Conservation (phyloP, 1,140 invertebrate species). For the Megalopta genalis region DNA sequence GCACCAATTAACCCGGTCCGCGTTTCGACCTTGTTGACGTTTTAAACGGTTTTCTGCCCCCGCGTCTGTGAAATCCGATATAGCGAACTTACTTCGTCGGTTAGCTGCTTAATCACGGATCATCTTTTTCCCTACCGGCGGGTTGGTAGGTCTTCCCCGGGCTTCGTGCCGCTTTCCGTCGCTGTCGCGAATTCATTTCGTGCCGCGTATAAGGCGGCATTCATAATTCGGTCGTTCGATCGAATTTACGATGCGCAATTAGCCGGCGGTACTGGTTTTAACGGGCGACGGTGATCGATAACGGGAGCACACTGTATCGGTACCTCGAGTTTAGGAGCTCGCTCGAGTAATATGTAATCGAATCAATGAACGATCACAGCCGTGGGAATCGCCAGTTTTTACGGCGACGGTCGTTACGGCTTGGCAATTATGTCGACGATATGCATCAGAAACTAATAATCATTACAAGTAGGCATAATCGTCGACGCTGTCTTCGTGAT, state of each 20-base stretch:
- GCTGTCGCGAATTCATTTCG: neutral
- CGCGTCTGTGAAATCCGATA: slow-evolving; percentile 31
- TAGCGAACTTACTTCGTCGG: slow-evolving; percentile 18
- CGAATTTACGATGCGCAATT: neutral
- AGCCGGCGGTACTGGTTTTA: neutral
- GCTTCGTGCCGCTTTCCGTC: slow-evolving; percentile 7
- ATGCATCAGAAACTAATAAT: no score
- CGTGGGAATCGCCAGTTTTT: neutral
- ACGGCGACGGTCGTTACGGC: neutral
- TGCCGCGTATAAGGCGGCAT: no score
- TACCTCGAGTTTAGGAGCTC: neutral
- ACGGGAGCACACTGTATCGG: neutral
- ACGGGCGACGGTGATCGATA: neutral
- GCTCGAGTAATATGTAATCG: neutral
- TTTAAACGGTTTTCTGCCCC: slow-evolving; percentile 45
- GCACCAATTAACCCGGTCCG: slow-evolving; percentile 47
- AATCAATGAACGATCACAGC: neutral
- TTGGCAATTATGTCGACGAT: no score
- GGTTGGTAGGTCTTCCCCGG: slow-evolving; percentile 42
- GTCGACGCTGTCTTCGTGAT: no score
- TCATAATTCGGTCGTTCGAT: neutral
- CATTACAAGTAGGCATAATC: no score
- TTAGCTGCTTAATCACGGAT: slow-evolving; percentile 56
- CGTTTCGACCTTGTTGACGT: slow-evolving; percentile 56
- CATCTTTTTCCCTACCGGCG: slow-evolving; percentile 34